phyloP scores from a whole-genome alignment of 2,888 invertebrate genomes.

The Drosophila anceps region DNA sequence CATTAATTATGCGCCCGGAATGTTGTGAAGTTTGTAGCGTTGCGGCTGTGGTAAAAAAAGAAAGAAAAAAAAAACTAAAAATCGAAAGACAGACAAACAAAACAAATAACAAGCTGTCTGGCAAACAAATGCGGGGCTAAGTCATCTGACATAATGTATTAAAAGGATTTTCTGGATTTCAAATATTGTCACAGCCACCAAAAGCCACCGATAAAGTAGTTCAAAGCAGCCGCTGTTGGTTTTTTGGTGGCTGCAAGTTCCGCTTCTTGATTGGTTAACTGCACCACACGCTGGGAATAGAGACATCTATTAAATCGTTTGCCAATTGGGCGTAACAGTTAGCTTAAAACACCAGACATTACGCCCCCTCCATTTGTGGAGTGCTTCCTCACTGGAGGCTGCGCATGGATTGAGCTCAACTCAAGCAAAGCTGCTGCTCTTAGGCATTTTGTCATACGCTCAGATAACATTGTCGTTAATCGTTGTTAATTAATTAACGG shows the following conservation, averaged over 20 bases:
- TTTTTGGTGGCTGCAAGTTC: slow-evolving; percentile 6
- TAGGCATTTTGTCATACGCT: slow-evolving; percentile 62
- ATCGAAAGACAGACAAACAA: slow-evolving; percentile 10
- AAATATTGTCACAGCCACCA: slow-evolving; percentile 39
- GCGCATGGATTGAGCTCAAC: slow-evolving; percentile 60
- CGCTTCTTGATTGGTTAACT: slow-evolving; percentile 14
- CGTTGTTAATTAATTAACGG: slow-evolving; percentile 71
- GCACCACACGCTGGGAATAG: slow-evolving; percentile 2
- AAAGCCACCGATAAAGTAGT: slow-evolving; percentile 28
- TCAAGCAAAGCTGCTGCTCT: slow-evolving; percentile 44
- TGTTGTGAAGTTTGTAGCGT: slow-evolving; percentile 37
- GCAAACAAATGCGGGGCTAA: slow-evolving; percentile 53
- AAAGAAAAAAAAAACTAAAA: slow-evolving; percentile 11
- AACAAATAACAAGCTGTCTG: slow-evolving; percentile 46
- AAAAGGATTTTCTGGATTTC: slow-evolving; percentile 65
- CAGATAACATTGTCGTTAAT: slow-evolving; percentile 73
- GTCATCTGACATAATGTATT: slow-evolving; percentile 57
- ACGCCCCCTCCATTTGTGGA: slow-evolving; percentile 43
- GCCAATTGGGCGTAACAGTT: slow-evolving; percentile 62
- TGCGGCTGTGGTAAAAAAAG: slow-evolving; percentile 43
- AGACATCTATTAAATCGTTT: slow-evolving; percentile 54
- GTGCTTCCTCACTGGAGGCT: slow-evolving; percentile 10
- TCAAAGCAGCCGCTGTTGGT: slow-evolving; percentile 45
- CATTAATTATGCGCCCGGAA: slow-evolving; percentile 79
- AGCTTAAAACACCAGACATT: slow-evolving; percentile 27